These are phyloP conservation scores for Mionectes olivaceus DNA, from an alignment of 2,797 vertebrate genomes.

Conservation along the genomic window DNA sequence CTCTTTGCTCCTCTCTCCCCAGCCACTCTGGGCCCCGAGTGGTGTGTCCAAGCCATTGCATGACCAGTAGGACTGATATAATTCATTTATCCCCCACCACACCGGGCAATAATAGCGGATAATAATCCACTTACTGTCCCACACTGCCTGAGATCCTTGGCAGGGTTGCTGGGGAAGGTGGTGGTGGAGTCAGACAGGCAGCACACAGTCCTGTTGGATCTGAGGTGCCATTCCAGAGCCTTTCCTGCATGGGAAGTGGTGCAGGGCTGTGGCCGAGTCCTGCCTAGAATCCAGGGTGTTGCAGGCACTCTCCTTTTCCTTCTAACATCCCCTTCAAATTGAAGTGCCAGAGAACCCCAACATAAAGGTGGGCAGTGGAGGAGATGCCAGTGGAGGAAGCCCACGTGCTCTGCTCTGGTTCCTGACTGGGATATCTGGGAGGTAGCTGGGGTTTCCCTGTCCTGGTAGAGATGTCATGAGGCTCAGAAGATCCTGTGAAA, in stretches of 20 bases:
- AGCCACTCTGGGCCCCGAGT: background rate
- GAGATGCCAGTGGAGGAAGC: background rate
- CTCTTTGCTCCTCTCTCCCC: background rate
- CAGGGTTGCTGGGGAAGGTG: background rate
- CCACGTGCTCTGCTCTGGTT: fast-evolving
- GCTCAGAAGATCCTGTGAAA: background rate
- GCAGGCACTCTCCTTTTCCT: background rate
- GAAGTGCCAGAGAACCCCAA: background rate
- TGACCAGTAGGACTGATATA: background rate
- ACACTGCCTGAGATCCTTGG: background rate
- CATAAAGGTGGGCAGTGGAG: background rate
- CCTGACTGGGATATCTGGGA: background rate
- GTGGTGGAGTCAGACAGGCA: background rate
- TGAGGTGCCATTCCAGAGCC: background rate
- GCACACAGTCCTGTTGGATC: background rate
- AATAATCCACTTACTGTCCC: background rate
- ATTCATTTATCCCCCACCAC: background rate
- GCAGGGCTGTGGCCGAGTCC: background rate
- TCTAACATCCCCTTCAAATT: background rate
- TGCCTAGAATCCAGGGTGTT: background rate
- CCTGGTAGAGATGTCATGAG: background rate
- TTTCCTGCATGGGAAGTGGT: background rate
- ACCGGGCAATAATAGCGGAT: background rate
- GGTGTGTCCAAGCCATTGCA: background rate
- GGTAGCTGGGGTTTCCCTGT: background rate